These are phyloP conservation scores for Ataeniobius toweri DNA, from an alignment of 2,797 vertebrate genomes.

Conservation along the genomic window DNA sequence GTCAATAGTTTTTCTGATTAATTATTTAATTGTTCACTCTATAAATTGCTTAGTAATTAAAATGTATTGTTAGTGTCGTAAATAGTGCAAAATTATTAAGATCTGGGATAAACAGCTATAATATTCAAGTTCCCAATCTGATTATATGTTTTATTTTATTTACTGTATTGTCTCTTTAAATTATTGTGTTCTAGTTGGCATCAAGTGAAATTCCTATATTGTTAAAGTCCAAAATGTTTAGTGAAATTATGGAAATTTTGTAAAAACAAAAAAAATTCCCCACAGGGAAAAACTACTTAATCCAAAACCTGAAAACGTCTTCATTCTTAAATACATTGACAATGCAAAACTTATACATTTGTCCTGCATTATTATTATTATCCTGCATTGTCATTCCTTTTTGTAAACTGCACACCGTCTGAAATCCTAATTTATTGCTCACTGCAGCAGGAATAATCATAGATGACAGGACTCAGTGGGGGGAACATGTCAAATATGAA, in stretches of 20 bases:
- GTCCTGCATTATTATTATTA: not conserved
- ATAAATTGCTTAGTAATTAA: constrained; percentile 14
- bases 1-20: not conserved
- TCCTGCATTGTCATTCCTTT: not conserved
- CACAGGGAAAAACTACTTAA: not conserved
- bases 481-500: not conserved
- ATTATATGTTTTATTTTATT: not conserved
- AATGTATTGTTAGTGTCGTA: not conserved
- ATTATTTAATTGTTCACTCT: constrained; percentile 10
- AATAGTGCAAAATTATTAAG: not conserved
- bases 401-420: not conserved
- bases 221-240: not conserved
- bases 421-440: constrained; percentile 6
- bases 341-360: not conserved
- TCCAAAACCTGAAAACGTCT: not conserved
- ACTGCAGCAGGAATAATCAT: too few relatives aligned
- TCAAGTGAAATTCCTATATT: not conserved
- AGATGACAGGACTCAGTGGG: not conserved
- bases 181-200: not conserved
- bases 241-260: not conserved
- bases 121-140: not conserved
- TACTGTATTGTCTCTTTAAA: not conserved
- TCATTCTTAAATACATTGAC: not conserved
- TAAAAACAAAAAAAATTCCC: not conserved
- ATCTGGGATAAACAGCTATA: not conserved